Evolutionary conservation across 1,140 invertebrate species (phyloP), one percentile per base, ranked within the genome.

Genomic region (Probaryconus sp.): DNA sequence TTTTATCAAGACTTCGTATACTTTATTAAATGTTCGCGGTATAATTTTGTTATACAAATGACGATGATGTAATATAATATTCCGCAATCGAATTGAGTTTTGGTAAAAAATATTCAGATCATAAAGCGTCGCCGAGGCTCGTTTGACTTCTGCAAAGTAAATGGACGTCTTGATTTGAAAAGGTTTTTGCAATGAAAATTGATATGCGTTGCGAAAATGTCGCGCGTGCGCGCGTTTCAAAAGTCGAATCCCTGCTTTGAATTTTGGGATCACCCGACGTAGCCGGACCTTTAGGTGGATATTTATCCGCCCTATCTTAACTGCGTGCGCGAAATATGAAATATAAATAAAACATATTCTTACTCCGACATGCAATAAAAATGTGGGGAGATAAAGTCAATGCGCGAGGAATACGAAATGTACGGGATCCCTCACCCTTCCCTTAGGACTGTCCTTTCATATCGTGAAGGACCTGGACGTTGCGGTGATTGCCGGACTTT

Each of bases 331-430:
- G 71, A 84, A 87, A 85, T 87, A 87, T 85, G 83, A 85, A 88
- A 83, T 86, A 86, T 86, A 86, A 87, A 86, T 87, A 87, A 85
- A 86, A 87, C 81, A 85, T 86, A 86, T 85, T 85, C 83, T 83
- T 81, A 79, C 65, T 76, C 74, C 65, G 56, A 69, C 71, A 81
- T 84, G 83, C 78, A 83, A 86, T 86, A 87, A 86, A 86, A 87
- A 87, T 86, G 82, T 82, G 81, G 83, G 81, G 81, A 87, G 85
- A 88, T 86, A 86, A 88, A 83, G 83, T 81, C 79, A 83, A 85
- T 85, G 85, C 82, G 78, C 79, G 76, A 85, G 80, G 86, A 87
- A 88, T 88, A 88, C 85, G 79, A 87, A 87, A 87, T 87, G 69
- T 60, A 43, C 35, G 53, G 56, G 76, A 67, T 71, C 64, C 38